Evolutionary conservation across 2,113 vertebrate genomes (phyloP).

Genomic region (Opisthocomus hoazin): DNA sequence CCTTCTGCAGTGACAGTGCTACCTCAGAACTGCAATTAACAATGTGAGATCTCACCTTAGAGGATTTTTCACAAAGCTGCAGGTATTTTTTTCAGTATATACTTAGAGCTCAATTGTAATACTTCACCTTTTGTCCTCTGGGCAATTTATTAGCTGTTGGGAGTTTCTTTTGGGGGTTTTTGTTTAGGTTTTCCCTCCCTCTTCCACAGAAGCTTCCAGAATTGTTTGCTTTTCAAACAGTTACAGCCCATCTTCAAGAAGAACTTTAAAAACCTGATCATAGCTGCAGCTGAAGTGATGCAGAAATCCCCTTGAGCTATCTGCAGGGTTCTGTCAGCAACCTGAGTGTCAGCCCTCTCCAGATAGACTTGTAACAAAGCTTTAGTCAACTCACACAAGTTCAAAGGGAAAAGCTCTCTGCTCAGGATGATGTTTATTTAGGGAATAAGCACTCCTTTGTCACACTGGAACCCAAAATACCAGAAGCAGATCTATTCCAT

Average conservation of each 20-base stretch:
- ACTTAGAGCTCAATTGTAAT: neutral
- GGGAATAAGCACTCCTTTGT: neutral
- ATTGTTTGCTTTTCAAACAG: slow-evolving; percentile 19
- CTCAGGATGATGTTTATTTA: slow-evolving; percentile 35
- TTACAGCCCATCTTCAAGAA: neutral
- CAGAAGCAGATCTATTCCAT: slow-evolving; percentile 46
- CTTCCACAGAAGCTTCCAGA: neutral
- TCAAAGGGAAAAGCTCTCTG: slow-evolving; percentile 64
- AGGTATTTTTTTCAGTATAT: neutral
- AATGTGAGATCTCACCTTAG: neutral
- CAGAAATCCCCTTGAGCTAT: slow-evolving; percentile 62
- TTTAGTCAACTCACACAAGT: neutral
- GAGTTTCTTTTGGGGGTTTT: neutral
- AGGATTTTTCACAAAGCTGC: neutral
- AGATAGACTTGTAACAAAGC: slow-evolving; percentile 60
- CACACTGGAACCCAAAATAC: neutral
- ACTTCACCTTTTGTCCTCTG: neutral
- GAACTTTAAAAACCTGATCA: slow-evolving; percentile 9
- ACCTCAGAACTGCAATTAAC: neutral
- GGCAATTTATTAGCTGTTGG: neutral
- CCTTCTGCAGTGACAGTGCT: neutral
- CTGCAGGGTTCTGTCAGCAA: slow-evolving; percentile 69
- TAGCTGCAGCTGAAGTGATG: neutral
- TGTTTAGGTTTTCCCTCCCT: neutral
- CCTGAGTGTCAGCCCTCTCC: slow-evolving; percentile 54